These are phyloP conservation scores for Drosophila auraria DNA, from an alignment of 1,140 invertebrate genomes.

Conservation along the genomic window DNA sequence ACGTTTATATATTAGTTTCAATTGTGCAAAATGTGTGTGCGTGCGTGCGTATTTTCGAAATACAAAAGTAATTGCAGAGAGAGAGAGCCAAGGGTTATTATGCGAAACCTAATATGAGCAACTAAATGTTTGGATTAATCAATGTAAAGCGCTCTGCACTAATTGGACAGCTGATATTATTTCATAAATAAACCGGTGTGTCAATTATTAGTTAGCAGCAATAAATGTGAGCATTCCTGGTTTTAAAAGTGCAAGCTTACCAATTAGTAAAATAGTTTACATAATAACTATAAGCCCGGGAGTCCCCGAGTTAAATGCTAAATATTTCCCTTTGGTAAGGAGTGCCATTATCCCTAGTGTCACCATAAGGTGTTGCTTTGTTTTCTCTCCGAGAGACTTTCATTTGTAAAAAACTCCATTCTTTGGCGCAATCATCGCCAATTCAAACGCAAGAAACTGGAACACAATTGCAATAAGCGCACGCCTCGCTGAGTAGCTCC, in stretches of 20 bases:
- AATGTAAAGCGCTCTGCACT: constrained; percentile 6
- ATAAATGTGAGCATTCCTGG: neutral
- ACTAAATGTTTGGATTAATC: constrained; percentile 13
- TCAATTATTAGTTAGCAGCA: neutral
- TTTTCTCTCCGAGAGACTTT: constrained; percentile 15
- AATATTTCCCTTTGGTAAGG: neutral
- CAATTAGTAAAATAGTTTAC: constrained; percentile 1
- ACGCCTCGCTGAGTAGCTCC: constrained; percentile 46
- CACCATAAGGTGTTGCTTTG: constrained; percentile 41
- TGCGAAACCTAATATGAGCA: neutral
- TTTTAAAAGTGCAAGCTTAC: constrained; percentile 3
- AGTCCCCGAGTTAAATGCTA: too few relatives aligned
- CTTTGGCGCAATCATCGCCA: constrained; percentile 31
- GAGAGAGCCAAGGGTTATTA: constrained; percentile 4
- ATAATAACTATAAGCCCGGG: neutral
- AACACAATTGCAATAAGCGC: constrained; percentile 51
- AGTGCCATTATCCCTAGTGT: constrained; percentile 1
- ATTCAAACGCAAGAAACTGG: constrained; percentile 50
- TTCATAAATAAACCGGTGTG: constrained; percentile 9
- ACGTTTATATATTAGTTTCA: neutral
- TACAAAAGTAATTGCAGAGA: constrained; percentile 1
- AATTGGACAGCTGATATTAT: constrained; percentile 8
- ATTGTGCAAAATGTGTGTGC: neutral
- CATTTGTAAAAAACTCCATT: constrained; percentile 27
- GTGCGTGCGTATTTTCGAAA: neutral